phyloP scores from a whole-genome alignment of 2,113 vertebrate genomes.

The Vulpes ferrilata region DNA sequence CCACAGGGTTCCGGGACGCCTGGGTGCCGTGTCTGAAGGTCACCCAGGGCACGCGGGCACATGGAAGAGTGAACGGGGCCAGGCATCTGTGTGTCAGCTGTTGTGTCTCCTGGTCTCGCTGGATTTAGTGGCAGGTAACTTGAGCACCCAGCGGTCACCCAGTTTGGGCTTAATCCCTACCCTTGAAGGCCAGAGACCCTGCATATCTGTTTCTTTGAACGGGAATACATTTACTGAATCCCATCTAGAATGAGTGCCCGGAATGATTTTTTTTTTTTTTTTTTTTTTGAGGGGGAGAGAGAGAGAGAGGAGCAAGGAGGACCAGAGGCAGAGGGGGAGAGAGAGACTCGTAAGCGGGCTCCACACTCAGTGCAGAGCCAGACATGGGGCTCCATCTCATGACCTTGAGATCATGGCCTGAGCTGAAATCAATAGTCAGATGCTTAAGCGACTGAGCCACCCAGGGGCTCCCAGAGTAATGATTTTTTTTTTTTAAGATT shows the following conservation, averaged over 20 bases:
- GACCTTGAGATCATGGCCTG: too few relatives aligned
- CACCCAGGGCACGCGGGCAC: not conserved
- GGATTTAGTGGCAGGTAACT: not conserved
- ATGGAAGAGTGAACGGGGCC: not conserved
- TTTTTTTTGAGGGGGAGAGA: not conserved
- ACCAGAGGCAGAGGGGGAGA: too few relatives aligned
- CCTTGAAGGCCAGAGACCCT: not conserved
- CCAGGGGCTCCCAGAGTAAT: too few relatives aligned
- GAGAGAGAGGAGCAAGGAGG: not conserved
- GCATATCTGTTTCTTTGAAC: conserved; percentile 4
- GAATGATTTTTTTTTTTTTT: not conserved
- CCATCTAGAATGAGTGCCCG: not conserved
- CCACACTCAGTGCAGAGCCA: too few relatives aligned
- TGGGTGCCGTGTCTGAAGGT: not conserved
- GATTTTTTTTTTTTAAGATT: too few relatives aligned
- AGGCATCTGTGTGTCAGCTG: not conserved
- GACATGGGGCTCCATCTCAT: too few relatives aligned
- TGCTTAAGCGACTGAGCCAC: too few relatives aligned
- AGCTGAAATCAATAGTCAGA: too few relatives aligned
- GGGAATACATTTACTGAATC: not conserved
- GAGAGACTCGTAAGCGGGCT: not conserved
- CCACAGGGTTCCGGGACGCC: not conserved
- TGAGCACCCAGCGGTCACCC: not conserved
- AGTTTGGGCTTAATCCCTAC: not conserved
- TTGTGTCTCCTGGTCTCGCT: not conserved